Evolutionary conservation across 1,140 invertebrate species (phyloP).

Genomic region (Medauroidea extradentata): DNA sequence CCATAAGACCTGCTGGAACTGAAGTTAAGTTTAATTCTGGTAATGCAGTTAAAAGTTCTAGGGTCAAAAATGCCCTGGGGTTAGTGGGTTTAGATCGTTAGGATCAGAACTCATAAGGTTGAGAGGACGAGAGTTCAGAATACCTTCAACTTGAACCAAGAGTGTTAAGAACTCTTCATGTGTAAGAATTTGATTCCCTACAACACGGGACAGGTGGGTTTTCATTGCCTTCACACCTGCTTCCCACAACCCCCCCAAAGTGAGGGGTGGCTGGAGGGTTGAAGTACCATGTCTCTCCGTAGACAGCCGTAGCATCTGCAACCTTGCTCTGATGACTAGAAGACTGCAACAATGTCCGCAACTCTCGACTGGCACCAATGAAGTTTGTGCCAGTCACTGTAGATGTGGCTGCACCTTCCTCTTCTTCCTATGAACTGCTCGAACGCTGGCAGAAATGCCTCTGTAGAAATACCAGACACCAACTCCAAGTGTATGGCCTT

Average conservation of each 20-base stretch:
- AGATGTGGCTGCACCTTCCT: slow-evolving; percentile 6
- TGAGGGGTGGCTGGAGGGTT: slow-evolving; percentile 28
- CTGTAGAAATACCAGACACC: slow-evolving; percentile 23
- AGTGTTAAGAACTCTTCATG: slow-evolving; percentile 32
- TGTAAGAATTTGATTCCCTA: too few species aligned
- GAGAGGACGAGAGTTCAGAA: slow-evolving; percentile 33
- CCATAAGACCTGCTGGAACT: too few species aligned
- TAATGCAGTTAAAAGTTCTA: too few species aligned
- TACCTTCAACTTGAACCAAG: slow-evolving; percentile 27
- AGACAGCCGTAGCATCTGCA: too few species aligned
- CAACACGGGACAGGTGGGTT: too few species aligned
- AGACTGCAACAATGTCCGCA: too few species aligned
- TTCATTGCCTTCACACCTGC: slow-evolving; percentile 27
- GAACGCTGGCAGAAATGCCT: slow-evolving; percentile 30
- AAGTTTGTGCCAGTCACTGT: slow-evolving; percentile 1
- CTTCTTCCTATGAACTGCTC: slow-evolving; percentile 27
- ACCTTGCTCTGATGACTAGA: too few species aligned
- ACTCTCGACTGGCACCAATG: neutral
- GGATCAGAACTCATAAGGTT: slow-evolving; percentile 27
- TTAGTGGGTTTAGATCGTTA: slow-evolving; percentile 30
- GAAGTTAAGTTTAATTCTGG: too few species aligned
- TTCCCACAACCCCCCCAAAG: slow-evolving; percentile 33
- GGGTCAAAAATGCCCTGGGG: neutral
- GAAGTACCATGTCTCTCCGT: slow-evolving; percentile 29
- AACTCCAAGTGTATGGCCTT: slow-evolving; percentile 34